Evolutionary conservation across 2,113 vertebrate species (phyloP).

Genomic region (Galemys pyrenaicus): DNA sequence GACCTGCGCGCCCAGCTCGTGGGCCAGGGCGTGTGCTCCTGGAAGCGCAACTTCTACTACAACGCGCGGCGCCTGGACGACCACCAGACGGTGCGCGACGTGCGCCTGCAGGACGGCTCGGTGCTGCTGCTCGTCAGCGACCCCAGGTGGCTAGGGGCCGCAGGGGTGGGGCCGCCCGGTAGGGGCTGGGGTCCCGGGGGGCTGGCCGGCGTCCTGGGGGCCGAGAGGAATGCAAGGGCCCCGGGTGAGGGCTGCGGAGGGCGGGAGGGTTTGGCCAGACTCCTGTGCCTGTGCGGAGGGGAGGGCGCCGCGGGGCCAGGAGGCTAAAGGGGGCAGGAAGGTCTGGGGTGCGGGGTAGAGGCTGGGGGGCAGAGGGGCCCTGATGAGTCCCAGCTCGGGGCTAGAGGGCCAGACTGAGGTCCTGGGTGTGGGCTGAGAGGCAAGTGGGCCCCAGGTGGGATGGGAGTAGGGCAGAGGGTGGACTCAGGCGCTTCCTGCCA

Average conservation of each 20-base stretch:
- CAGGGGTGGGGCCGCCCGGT: neutral
- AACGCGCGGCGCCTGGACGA: constrained; percentile 86
- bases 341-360: neutral
- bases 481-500: neutral
- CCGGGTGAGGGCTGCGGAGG: neutral
- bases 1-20: constrained; percentile 87
- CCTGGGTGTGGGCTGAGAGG: neutral
- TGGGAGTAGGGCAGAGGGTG: neutral
- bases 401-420: no score
- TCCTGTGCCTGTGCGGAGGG: neutral
- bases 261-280: neutral
- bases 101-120: constrained; percentile 86
- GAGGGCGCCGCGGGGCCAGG: neutral
- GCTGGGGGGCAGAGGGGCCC: neutral
- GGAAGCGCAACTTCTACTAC: constrained; percentile 88
- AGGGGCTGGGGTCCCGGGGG: no score
- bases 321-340: neutral
- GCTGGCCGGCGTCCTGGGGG: neutral
- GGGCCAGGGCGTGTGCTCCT: constrained; percentile 85
- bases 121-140: constrained; percentile 86
- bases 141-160: constrained; percentile 77
- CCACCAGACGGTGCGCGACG: constrained; percentile 86
- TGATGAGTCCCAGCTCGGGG: neutral
- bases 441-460: neutral
- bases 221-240: rapidly evolving